Conservation (phyloP, 2,888 invertebrate species). For the Ectemnius continuus region DNA sequence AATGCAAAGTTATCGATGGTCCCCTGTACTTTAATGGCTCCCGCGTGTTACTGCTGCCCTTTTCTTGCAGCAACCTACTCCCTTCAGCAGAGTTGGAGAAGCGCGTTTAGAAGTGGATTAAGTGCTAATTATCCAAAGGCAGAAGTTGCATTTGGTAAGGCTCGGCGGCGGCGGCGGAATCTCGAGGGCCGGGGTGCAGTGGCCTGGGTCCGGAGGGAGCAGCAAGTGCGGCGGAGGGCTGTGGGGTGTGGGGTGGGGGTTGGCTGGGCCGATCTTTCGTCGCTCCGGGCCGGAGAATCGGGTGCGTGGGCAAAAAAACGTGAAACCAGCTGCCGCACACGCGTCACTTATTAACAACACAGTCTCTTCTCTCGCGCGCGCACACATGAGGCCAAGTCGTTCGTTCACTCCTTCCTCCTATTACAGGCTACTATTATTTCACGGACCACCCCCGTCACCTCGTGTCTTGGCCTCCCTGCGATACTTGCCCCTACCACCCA, state of each 20-base stretch:
- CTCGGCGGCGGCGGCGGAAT: slow-evolving; percentile 18
- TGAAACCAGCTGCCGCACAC: slow-evolving; percentile 76
- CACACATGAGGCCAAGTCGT: slow-evolving; percentile 56
- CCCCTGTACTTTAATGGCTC: too few species aligned
- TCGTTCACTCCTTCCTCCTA: slow-evolving; percentile 59
- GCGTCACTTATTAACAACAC: slow-evolving; percentile 74
- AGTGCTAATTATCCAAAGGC: background rate
- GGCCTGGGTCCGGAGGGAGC: slow-evolving; percentile 1
- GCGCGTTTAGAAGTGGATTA: background rate
- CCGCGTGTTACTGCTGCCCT: too few species aligned
- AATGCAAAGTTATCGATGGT: too few species aligned
- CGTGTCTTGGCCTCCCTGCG: slow-evolving; percentile 13
- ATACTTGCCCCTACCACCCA: slow-evolving; percentile 7
- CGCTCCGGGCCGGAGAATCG: slow-evolving; percentile 62
- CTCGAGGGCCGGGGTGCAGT: slow-evolving; percentile 20
- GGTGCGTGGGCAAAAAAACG: slow-evolving; percentile 66
- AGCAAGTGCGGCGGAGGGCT: slow-evolving; percentile 21
- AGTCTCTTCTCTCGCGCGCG: slow-evolving; percentile 60
- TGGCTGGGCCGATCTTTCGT: slow-evolving; percentile 63
- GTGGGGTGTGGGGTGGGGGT: slow-evolving; percentile 42
- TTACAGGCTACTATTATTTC: slow-evolving; percentile 56
- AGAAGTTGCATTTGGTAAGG: background rate
- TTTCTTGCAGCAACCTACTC: too few species aligned
- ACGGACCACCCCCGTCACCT: slow-evolving; percentile 34
- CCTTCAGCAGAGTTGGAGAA: too few species aligned